Conservation (phyloP, 2,113 vertebrate species). For the Tricholaema leucomelas region DNA sequence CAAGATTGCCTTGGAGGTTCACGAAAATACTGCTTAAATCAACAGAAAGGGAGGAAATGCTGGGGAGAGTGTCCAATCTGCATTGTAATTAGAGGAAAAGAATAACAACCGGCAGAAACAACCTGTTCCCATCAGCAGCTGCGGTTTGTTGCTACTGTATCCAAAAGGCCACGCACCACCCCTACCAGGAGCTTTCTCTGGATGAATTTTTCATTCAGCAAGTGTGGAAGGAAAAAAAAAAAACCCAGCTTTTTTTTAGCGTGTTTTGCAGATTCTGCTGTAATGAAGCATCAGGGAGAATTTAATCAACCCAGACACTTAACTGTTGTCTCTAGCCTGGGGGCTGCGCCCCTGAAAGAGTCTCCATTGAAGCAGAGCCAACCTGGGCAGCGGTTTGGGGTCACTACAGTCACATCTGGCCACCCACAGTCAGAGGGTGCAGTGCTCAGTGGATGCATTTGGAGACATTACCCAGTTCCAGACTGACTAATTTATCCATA, state of each 20-base stretch:
- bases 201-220: neutral
- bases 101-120: constrained; percentile 42
- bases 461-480: neutral
- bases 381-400: rapidly evolving
- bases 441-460: neutral
- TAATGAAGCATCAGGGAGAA: neutral
- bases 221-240: neutral
- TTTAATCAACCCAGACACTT: neutral
- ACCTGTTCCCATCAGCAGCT: constrained; percentile 61
- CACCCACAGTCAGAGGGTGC: rapidly evolving
- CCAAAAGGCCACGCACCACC: neutral
- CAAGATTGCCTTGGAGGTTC: neutral
- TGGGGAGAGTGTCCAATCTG: constrained; percentile 22
- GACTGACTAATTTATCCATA: neutral
- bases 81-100: constrained; percentile 36
- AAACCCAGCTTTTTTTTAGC: neutral
- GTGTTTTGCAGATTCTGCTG: neutral
- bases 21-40: constrained; percentile 28
- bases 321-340: neutral
- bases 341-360: neutral
- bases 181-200: neutral
- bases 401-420: neutral
- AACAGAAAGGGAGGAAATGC: constrained; percentile 23
- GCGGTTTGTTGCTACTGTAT: neutral
- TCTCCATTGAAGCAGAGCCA: neutral